A percentile compares a stretch with the other conserved stretches of the same genome.
Evolutionary conservation across 1,140 invertebrate species (phyloP).

Genomic region (Nasonia giraulti): DNA sequence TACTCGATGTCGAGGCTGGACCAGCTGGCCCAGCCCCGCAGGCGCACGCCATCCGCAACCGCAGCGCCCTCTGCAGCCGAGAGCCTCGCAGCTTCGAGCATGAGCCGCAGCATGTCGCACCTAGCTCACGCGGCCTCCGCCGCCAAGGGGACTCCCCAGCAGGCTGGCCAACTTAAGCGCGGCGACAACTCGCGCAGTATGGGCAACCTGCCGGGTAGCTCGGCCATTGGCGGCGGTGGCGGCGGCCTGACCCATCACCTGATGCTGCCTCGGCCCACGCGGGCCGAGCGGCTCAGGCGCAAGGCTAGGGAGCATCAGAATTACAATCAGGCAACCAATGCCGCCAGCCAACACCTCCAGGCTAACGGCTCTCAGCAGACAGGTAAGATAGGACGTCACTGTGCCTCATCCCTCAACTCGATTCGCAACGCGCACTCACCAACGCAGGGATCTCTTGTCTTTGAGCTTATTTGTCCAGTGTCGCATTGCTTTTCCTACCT

Average conservation of each 20-base stretch:
- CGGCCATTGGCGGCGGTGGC: conserved; percentile 61
- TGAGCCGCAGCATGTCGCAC: conserved; percentile 82
- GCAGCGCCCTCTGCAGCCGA: conserved; percentile 27
- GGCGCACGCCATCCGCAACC: conserved; percentile 63
- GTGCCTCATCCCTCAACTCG: conserved; percentile 59
- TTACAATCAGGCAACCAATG: conserved; percentile 10
- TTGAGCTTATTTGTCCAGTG: neutral
- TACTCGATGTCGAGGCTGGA: conserved; percentile 94
- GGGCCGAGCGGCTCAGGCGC: conserved; percentile 75
- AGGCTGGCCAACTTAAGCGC: conserved; percentile 68
- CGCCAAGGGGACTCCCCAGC: conserved; percentile 59
- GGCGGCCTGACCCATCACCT: conserved; percentile 64
- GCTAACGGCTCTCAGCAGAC: conserved; percentile 55
- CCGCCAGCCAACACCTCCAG: conserved; percentile 50
- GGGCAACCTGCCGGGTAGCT: conserved; percentile 70
- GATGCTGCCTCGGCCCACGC: conserved; percentile 72
- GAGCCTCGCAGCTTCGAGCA: conserved; percentile 73
- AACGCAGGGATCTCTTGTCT: neutral
- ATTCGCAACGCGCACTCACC: neutral
- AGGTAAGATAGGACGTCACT: conserved; percentile 69
- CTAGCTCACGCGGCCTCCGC: conserved; percentile 74
- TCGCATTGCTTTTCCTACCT: neutral
- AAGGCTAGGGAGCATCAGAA: conserved; percentile 72
- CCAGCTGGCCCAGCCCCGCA: conserved; percentile 84
- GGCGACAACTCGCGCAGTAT: conserved; percentile 76